These are phyloP conservation scores for Ciconia nigra DNA, from an alignment of 2,797 vertebrate species.

Conservation along the genomic window DNA sequence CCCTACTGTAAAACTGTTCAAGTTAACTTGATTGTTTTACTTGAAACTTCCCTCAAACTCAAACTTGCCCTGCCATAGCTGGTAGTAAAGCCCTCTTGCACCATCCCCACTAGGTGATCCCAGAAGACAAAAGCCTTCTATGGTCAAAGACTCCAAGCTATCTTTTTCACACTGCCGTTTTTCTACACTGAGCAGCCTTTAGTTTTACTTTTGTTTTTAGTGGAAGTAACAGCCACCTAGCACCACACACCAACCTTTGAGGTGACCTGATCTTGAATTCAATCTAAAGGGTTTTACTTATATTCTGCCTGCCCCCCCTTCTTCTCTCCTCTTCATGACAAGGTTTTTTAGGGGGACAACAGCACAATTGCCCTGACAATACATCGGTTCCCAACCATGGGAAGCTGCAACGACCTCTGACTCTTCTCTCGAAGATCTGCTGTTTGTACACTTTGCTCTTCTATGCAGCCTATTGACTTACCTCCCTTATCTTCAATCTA, in stretches of 20 bases:
- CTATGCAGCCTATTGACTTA: background rate
- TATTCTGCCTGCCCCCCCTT: background rate
- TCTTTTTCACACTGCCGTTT: background rate
- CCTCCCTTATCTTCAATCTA: constrained; percentile 43
- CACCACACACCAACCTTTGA: background rate
- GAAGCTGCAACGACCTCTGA: background rate
- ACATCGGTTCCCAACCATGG: background rate
- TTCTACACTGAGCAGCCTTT: background rate
- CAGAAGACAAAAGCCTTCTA: background rate
- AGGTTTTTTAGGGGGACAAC: background rate
- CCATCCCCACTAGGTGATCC: background rate
- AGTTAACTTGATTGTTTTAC: background rate
- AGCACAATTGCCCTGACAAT: background rate
- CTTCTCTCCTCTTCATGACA: background rate
- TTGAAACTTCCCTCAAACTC: background rate
- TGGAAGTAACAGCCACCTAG: background rate
- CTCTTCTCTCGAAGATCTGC: background rate
- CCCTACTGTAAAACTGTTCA: background rate
- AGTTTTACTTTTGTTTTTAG: background rate
- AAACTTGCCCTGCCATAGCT: background rate
- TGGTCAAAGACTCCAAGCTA: background rate
- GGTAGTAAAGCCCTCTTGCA: background rate
- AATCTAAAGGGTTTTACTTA: background rate
- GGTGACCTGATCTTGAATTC: background rate
- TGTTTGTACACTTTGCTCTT: background rate